phyloP scores from a whole-genome alignment of 2,113 vertebrate genomes.

The chimpanzee (Pan troglodytes) region NHGRI_mPanTro3-v2.1_pri NC_072408.2:92442501-92443000 shows the following conservation, averaged over 20 bases:
- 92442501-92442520: neutral
- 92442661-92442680: neutral
- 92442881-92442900: neutral
- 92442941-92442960: neutral
- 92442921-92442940: neutral
- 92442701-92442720: neutral
- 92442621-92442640: too few species aligned
- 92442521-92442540: neutral
- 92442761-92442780: neutral
- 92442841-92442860: neutral
- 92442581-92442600: neutral
- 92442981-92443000: neutral
- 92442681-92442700: neutral
- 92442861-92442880: neutral
- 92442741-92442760: neutral
- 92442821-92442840: neutral
- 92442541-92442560: neutral
- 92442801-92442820: neutral
- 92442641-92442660: neutral
- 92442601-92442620: neutral
- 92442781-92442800: neutral
- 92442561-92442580: neutral
- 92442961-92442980: neutral
- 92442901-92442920: neutral
- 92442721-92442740: neutral